Base-by-base conservation (phyloP, 2,888 invertebrate genomes). In the Phasia obesa region DNA sequence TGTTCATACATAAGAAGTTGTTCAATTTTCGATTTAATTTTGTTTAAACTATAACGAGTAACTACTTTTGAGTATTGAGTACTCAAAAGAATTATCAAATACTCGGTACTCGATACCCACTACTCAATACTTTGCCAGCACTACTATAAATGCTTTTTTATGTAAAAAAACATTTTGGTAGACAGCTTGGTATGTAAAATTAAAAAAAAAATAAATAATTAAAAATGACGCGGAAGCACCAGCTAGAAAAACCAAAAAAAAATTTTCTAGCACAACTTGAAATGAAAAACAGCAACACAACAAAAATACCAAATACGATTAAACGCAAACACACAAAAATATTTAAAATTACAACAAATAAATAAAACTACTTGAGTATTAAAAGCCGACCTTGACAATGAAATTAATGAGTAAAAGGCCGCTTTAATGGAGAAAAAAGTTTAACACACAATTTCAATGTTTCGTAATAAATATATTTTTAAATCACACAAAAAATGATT, bases 331-430 rank as follows among this genome's bases (percentile, higher is more conserved):
- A 25, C 6, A 49, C 4, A 31, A 57, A 53, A 27, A 38, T 42
- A 69, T 21, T 21, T 21, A 38, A 4, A 23, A 62, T 57, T 21
- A 42, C 17, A 19, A 25, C 47, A 67, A 70, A 62, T 51, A 49
- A 57, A 42, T 53, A 53, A 53, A 60, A 57, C 17, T 65, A 42
- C 47, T 76, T 25, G 17, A 59, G 15, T 47, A 62, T 60, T 60
- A 73, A 38, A 75, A 44, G 25, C 23, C 53, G 83, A 75, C 83
- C 83, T 83, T 83, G 83, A 55, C 62, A 78, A 83, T 83, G 83
- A 83, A 83, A 73, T 67, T 44, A 78, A 27, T 21, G 27, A 60
- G 11, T 11, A 17, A 59, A 70, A 55, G 47, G 35, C 2, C 19
- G 47, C 5, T 71, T 69, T 49, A 53, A 42, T 51, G 73, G 60